These are phyloP conservation scores for Neuroterus valhalla DNA, from an alignment of 1,140 invertebrate genomes.

Conservation along the genomic window DNA sequence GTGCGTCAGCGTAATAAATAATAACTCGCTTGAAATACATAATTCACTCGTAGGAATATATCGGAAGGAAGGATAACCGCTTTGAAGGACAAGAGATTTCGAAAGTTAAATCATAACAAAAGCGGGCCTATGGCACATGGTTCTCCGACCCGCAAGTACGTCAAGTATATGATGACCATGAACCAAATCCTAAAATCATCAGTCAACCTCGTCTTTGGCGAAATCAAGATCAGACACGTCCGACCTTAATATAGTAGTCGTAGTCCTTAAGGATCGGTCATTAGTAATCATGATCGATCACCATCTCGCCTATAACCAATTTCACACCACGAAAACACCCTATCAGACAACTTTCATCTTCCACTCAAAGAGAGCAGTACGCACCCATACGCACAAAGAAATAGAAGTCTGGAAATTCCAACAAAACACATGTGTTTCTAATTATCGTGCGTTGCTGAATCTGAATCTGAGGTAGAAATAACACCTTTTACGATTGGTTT, in stretches of 20 bases:
- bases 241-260: constrained; percentile 19
- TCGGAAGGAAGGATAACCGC: constrained; percentile 23
- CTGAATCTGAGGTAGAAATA: no score
- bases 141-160: not conserved
- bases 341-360: not conserved
- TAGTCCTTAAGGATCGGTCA: constrained; percentile 17
- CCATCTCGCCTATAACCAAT: not conserved
- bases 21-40: not conserved
- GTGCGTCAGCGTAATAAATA: constrained; percentile 6
- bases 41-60: not conserved
- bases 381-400: no score
- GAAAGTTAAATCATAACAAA: constrained; percentile 29
- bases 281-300: constrained; percentile 10
- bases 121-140: constrained; percentile 1
- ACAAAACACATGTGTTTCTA: no score
- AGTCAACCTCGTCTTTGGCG: constrained; percentile 18
- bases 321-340: not conserved
- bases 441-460: no score
- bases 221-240: constrained; percentile 1
- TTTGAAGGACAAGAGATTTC: constrained; percentile 12
- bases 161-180: constrained; percentile 2
- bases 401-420: no score
- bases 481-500: no score
- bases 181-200: constrained; percentile 30
- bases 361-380: no score